A percentile compares a stretch with the other conserved stretches of the same genome.
Conservation (phyloP, 2,797 vertebrate species). For the Triplophysa yarkandensis region DNA sequence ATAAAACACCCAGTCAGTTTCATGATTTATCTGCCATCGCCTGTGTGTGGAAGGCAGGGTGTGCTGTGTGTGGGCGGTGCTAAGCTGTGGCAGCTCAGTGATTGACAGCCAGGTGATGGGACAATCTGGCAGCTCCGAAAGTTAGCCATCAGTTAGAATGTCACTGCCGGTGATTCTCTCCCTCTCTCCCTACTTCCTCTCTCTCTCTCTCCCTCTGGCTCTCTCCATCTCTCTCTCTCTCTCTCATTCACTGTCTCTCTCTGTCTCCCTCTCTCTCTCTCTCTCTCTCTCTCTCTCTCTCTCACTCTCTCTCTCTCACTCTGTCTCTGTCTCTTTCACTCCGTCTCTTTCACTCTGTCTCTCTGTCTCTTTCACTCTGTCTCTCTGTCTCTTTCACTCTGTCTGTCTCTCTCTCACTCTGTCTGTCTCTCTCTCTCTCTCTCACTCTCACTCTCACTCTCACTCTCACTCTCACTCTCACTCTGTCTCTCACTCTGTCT, state of each 20-base stretch:
- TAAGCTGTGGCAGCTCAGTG: slow-evolving; percentile 36
- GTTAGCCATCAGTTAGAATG: slow-evolving; percentile 61
- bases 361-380: slow-evolving; percentile 10
- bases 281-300: slow-evolving; percentile 22
- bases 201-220: slow-evolving; percentile 39
- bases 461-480: slow-evolving; percentile 37
- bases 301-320: slow-evolving; percentile 37
- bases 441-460: slow-evolving; percentile 20
- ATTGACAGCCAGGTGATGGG: slow-evolving; percentile 55
- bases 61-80: slow-evolving; percentile 9
- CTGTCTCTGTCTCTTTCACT: slow-evolving; percentile 45
- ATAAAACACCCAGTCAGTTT: slow-evolving; percentile 33
- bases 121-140: slow-evolving; percentile 58
- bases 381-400: slow-evolving; percentile 38
- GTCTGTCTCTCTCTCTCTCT: slow-evolving; percentile 3
- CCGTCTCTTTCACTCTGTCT: no score
- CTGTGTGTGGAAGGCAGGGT: slow-evolving; percentile 12
- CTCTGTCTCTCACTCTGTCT: slow-evolving; percentile 44
- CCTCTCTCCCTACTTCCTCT: slow-evolving; percentile 47
- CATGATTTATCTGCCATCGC: slow-evolving; percentile 59
- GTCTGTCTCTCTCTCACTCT: slow-evolving; percentile 42
- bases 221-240: slow-evolving; percentile 16
- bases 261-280: slow-evolving; percentile 20
- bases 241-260: slow-evolving; percentile 34
- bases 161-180: slow-evolving; percentile 20